phyloP scores from a whole-genome alignment of 2,888 invertebrate species.

The Nineta flava region DNA sequence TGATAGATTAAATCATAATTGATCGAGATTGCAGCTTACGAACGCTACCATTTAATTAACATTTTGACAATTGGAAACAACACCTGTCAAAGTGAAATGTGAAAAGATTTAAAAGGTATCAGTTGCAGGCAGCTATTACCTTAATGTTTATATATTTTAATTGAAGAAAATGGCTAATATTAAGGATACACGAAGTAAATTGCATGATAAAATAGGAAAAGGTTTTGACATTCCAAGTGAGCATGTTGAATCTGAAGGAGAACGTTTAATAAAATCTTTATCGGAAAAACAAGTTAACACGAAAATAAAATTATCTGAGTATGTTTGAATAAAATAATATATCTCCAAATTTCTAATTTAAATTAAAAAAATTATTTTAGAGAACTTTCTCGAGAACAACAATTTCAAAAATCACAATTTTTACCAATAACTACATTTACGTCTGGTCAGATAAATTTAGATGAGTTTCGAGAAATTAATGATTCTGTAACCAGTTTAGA shows the following conservation, averaged over 20 bases:
- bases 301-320: conserved; percentile 20
- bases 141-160: no score
- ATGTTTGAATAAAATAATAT: conserved; percentile 10
- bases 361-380: conserved; percentile 11
- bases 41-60: no score
- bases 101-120: no score
- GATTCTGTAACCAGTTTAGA: conserved; percentile 28
- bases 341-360: background rate
- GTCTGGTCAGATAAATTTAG: conserved; percentile 29
- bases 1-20: no score
- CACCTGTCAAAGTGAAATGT: no score
- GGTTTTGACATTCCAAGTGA: conserved; percentile 18
- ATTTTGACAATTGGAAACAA: no score
- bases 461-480: conserved; percentile 29
- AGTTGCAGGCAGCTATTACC: no score
- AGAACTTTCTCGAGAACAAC: conserved; percentile 13
- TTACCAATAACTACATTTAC: conserved; percentile 19
- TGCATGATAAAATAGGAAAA: conserved; percentile 5
- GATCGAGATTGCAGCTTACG: no score
- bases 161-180: conserved; percentile 1
- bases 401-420: conserved; percentile 17
- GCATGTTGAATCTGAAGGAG: conserved; percentile 22
- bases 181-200: conserved; percentile 2
- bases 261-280: conserved; percentile 23
- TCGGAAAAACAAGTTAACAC: conserved; percentile 22